phyloP scores from a whole-genome alignment of 2,888 invertebrate genomes.

The Oeneis ivallda region DNA sequence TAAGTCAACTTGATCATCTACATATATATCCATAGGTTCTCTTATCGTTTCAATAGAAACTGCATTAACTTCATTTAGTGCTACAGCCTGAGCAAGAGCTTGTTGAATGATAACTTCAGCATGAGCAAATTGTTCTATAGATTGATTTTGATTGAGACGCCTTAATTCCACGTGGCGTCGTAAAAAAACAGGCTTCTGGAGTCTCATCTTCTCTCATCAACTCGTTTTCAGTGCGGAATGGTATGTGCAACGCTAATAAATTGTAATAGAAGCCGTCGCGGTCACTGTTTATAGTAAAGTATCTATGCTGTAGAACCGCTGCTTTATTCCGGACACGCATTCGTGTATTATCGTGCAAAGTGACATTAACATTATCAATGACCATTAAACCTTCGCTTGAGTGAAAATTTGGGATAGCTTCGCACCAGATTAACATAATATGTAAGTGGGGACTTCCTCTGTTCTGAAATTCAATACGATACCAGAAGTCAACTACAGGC shows the following conservation, averaged over 20 bases:
- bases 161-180: background rate
- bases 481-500: too few species aligned
- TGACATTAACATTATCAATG: too few species aligned
- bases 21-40: background rate
- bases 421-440: too few species aligned
- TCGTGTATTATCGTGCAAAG: too few species aligned
- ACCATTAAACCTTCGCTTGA: too few species aligned
- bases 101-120: background rate
- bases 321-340: too few species aligned
- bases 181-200: background rate
- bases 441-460: too few species aligned
- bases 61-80: background rate
- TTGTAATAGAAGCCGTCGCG: too few species aligned
- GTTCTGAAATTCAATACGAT: too few species aligned
- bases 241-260: background rate
- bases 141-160: background rate
- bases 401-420: too few species aligned
- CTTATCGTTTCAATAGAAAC: background rate
- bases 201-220: background rate
- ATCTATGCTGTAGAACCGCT: too few species aligned
- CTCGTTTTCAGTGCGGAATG: background rate
- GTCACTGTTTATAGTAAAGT: too few species aligned
- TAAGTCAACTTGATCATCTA: background rate
- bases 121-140: background rate
- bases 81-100: background rate